These are phyloP conservation scores for Gallirallus australis DNA, from an alignment of 2,797 vertebrate species.

Conservation along the genomic window DNA sequence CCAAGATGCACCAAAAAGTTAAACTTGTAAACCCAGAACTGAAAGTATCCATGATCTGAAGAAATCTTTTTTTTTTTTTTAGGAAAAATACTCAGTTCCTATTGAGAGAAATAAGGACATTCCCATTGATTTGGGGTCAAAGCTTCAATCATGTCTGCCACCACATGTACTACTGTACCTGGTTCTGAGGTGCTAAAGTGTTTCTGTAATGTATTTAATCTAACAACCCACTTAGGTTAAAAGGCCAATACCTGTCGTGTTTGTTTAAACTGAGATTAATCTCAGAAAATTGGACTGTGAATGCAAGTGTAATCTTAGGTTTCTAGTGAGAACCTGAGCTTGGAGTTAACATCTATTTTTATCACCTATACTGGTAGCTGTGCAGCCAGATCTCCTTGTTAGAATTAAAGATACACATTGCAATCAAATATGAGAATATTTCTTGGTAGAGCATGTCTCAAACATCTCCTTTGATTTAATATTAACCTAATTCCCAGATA, in stretches of 20 bases:
- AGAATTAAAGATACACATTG: neutral
- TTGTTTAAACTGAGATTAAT: constrained; percentile 10
- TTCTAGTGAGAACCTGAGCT: neutral
- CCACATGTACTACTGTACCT: neutral
- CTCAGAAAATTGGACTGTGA: constrained; percentile 15
- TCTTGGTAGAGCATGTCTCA: neutral
- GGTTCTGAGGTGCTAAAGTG: neutral
- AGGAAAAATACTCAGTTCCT: neutral
- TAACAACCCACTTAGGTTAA: neutral
- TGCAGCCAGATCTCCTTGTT: neutral
- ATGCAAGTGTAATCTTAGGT: neutral
- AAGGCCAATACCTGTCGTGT: neutral
- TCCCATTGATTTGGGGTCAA: neutral
- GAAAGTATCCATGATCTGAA: neutral
- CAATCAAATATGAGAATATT: neutral
- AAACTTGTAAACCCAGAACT: neutral
- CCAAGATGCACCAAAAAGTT: neutral
- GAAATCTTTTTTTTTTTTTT: neutral
- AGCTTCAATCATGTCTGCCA: neutral
- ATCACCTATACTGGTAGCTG: neutral
- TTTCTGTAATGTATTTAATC: neutral
- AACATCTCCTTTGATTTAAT: neutral
- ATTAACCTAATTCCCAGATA: neutral
- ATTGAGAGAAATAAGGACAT: neutral
- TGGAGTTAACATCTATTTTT: constrained; percentile 17